Evolutionary conservation across 2,797 vertebrate species (phyloP).

Genomic region (Mus spretus): DNA sequence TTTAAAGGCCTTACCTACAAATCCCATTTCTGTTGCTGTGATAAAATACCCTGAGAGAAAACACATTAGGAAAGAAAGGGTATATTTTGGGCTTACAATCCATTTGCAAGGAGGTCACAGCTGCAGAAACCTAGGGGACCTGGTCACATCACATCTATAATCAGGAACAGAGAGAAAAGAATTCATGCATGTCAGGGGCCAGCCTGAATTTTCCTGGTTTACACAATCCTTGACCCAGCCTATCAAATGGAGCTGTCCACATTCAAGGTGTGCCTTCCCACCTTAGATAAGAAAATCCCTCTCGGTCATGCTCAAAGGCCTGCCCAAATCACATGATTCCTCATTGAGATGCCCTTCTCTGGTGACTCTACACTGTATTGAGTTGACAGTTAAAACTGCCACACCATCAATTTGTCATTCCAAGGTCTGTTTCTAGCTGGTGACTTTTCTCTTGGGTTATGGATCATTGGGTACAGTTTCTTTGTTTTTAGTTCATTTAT

Average conservation of each 20-base stretch:
- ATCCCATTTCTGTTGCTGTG: neutral
- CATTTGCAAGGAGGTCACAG: neutral
- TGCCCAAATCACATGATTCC: neutral
- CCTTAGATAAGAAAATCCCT: neutral
- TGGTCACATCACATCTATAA: neutral
- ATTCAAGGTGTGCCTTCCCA: neutral
- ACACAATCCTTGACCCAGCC: neutral
- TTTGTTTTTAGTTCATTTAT: neutral
- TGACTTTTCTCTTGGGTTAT: constrained; percentile 25
- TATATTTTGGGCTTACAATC: too few species aligned
- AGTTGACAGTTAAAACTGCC: neutral
- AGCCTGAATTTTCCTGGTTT: neutral
- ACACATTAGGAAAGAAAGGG: neutral
- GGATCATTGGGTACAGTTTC: neutral
- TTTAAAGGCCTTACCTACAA: constrained; percentile 4
- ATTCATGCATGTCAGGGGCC: neutral
- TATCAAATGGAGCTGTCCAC: neutral
- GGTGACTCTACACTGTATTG: neutral
- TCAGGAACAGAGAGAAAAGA: neutral
- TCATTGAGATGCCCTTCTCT: neutral
- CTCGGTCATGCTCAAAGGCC: neutral
- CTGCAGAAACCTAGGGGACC: neutral
- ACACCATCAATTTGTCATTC: neutral
- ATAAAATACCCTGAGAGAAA: neutral
- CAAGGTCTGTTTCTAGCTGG: constrained; percentile 10